Evolutionary conservation across 2,888 invertebrate genomes (phyloP), one percentile per base, ranked within the genome.

Genomic region (Nomada lathburiana): DNA sequence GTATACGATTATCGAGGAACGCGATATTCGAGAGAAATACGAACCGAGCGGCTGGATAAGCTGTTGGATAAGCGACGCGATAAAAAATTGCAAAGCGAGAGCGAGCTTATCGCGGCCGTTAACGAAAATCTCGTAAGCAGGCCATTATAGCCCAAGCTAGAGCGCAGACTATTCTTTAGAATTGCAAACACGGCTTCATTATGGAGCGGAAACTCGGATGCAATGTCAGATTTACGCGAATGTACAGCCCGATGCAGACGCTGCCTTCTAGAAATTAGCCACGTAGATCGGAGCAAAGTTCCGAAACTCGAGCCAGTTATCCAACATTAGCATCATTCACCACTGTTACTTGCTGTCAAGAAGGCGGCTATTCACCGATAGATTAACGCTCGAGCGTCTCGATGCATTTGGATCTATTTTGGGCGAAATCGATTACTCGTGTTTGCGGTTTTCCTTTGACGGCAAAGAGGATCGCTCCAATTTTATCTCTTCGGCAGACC

Each of bases 211-310:
- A 74, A 76, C 52, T 64, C 71, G 75, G 72, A 75, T 86, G 86
- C 80, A 76, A 36, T 44, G 71, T 80, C 82, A 55, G 77, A 79
- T 82, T 60, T 68, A 44, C 44, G 71, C 29, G 67, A 59, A 50
- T 26, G 55, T 67, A 26, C 50, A 53, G 23, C 60, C 10, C 60
- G 77, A 67, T 65, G 70, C 23, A 36, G 63, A 36, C 63, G 57
- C 57, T 80, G 63, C 71, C 76, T 87, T 75, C 80, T 77, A 67
- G 68, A 87, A 87, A 86, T 87, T 87, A 85, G 85, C 83, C 81
- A 47, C 81, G 73, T 44, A 73, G 76, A 86, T 81, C 85, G 60
- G 76, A n/a, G 50, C 57, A 29, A 70, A 82, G 81, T 82, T 82
- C 70, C 65, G 80, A 67, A 82, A 82, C 81, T 82, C 64, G n/a